Evolutionary conservation across 2,888 invertebrate species (phyloP), one percentile per base, ranked within the genome.

Genomic region (Pycnomerus fuliginosus): DNA sequence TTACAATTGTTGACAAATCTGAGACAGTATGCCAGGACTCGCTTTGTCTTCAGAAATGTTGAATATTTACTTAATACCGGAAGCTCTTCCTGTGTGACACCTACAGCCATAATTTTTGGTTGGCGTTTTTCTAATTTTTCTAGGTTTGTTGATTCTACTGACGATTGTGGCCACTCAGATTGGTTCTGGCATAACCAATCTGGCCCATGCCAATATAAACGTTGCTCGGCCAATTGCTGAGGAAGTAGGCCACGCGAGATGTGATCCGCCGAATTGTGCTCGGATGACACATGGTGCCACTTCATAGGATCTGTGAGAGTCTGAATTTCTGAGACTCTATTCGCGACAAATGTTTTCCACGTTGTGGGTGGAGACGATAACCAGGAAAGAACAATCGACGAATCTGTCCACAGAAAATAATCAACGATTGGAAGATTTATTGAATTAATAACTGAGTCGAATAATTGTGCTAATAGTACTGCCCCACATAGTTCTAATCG

Each of bases 401-500:
- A 65, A 38, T 67, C 64, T 2, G 60, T 52, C 56, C 55, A 61
- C 10, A 37, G 49, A 13, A 14, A 44, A 1, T 39, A 23, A 16
- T 41, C 7, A 1, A 17, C 17, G 15, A 53, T 16, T 1, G 16
- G 13, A 1, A 47, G 10, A 3, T 27, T 16, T 1, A 53, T 25
- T 3, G 44, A 22, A 0, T 16, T 28, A 4, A 25, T 25, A 0
- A 58, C 42, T n/a, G 36, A 36, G 3, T 17, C 15, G 3, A 51
- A 3, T 8, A 62, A 44, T 20, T 49, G 31, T 4, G 58, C 32
- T 3, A 60, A 25, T 7, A 64, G 27, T 2, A 58, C 29, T 4
- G 64, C 62, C n/a, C 44, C 58, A 17, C 55, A 55, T 0, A 65
- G 45, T 34, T 65, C 64, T 4, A 64, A 32, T 7, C 53, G 14